phyloP scores from a whole-genome alignment of 2,888 invertebrate genomes.

The Tipula unca region DNA sequence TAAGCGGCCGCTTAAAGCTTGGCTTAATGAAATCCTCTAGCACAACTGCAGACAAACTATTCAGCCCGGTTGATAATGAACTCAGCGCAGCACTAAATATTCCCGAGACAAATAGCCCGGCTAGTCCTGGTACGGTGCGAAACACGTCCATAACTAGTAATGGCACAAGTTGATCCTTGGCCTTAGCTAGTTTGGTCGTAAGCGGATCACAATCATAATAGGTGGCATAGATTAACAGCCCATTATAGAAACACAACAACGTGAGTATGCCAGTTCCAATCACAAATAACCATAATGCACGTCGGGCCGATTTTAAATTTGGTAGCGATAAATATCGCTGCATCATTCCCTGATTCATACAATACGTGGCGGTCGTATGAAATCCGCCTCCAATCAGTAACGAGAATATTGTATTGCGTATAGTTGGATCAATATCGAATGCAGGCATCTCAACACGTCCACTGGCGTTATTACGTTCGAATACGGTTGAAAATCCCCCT shows the following conservation, averaged over 20 bases:
- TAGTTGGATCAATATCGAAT: neutral
- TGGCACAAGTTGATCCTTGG: constrained; percentile 73
- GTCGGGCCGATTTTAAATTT: neutral
- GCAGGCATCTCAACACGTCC: neutral
- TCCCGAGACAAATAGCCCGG: constrained; percentile 82
- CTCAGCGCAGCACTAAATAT: constrained; percentile 82
- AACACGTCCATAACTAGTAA: constrained; percentile 78
- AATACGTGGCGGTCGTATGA: constrained; percentile 61
- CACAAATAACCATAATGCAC: neutral
- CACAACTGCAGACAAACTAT: constrained; percentile 73
- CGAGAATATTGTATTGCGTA: neutral
- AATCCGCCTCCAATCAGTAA: constrained; percentile 32
- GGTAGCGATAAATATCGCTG: constrained; percentile 71
- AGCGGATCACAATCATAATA: constrained; percentile 71
- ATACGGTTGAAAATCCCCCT: constrained; percentile 37
- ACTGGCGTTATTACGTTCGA: neutral
- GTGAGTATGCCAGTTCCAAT: neutral
- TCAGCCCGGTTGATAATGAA: constrained; percentile 70
- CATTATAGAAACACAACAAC: neutral
- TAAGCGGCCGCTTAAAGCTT: constrained; percentile 47
- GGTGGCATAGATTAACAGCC: constrained; percentile 45
- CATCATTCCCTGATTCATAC: constrained; percentile 76
- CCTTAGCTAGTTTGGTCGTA: constrained; percentile 63
- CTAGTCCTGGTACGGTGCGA: constrained; percentile 66
- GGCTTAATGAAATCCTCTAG: constrained; percentile 71